Base-by-base conservation (phyloP, 1,140 invertebrate species). In the Agraylea sexmaculata region DNA sequence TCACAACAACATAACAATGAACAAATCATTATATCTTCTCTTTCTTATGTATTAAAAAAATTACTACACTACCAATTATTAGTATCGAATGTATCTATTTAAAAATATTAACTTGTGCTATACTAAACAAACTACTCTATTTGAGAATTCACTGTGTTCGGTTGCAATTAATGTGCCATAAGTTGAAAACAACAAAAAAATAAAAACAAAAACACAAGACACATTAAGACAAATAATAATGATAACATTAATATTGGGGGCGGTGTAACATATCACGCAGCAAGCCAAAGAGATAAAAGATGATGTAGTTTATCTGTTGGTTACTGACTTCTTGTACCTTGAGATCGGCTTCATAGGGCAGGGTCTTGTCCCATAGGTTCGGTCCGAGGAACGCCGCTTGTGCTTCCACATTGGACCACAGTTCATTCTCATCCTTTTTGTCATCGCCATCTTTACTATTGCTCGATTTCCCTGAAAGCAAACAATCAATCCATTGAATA, bases 351-450 rank as follows among this genome's bases (percentile, higher is more conserved):
- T 89, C 84, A 57, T 87, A 89, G 51, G 83, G 80, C 51, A 83
- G 64, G 46, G 84, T 86, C 67, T 91, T 92, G 66, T 93, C 87
- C 90, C 90, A 94, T 19, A 94, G 68, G 60, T 87, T 92, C 30
- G 89, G 89, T 30, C 89, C 89, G 42, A 95, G 74, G 68, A 93
- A 93, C 53, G 90, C 89, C 36, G 88, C 82, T 58, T 90, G 85
- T 51, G 84, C 83, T 69, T 91, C 86, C 51, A 84, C 78, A 56
- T 78, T 81, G n/a, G 43, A 39, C 85, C 85, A 88, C 40, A 86
- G 70, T 61, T 87, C 85, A 47, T 70, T 80, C 56, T 85, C 82
- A 54, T 86, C 83, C 60, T 87, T 84, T 62, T 84, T 85, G 58
- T 84, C 80, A 54, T 87, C 83, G 45, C 66, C 66, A 54, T 74